Evolutionary conservation across 2,797 vertebrate genomes (phyloP).

Genomic region (Poecilia wingei): DNA sequence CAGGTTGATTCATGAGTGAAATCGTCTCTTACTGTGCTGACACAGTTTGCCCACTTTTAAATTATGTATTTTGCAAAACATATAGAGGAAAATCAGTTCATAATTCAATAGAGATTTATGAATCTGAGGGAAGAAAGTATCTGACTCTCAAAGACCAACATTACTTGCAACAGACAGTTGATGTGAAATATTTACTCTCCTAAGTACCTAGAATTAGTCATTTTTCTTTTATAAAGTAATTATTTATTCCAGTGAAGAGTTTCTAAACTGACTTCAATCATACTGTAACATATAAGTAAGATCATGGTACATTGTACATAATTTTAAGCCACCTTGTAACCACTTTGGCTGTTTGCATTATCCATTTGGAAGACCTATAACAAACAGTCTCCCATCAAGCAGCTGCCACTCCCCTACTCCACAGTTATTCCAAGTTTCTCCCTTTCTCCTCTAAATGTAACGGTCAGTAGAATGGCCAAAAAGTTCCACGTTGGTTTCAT

Average conservation of each 20-base stretch:
- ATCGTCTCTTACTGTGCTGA: not conserved
- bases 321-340: not conserved
- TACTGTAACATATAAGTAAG: not conserved
- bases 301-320: not conserved
- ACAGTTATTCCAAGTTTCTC: not conserved
- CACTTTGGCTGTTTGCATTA: not conserved
- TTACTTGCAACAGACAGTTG: not conserved
- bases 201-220: not conserved
- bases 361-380: not conserved
- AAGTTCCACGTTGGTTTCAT: no score
- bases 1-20: not conserved
- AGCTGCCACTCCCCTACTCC: not conserved
- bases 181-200: not conserved
- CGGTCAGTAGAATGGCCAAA: no score
- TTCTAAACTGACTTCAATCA: not conserved
- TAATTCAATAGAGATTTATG: not conserved
- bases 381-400: not conserved
- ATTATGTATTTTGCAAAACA: not conserved
- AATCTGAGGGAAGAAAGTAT: not conserved
- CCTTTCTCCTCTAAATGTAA: no score
- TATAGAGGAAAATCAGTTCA: not conserved
- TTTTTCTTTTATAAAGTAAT: not conserved
- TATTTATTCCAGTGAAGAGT: not conserved
- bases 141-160: not conserved
- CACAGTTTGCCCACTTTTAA: not conserved